phyloP scores from a whole-genome alignment of 92 coral and sea anemone genomes.

The Palythoa caribaeorum region DNA sequence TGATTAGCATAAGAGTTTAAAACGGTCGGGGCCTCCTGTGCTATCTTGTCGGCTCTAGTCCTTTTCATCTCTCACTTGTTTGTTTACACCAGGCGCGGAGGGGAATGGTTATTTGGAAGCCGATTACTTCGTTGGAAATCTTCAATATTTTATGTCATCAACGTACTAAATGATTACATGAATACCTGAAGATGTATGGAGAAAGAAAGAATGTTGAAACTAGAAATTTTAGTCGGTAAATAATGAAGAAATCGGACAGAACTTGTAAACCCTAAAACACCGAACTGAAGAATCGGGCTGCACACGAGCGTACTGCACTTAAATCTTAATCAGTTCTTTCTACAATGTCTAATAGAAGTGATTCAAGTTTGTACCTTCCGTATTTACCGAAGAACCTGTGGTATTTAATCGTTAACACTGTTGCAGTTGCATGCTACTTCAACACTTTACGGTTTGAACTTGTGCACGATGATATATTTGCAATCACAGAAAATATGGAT shows the following conservation, averaged over 20 bases:
- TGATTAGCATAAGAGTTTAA: too few species aligned
- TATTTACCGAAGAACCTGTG: slow-evolving; percentile 53
- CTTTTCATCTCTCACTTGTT: neutral
- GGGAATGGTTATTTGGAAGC: neutral
- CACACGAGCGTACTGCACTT: neutral
- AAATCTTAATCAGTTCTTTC: neutral
- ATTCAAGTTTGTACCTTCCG: slow-evolving; percentile 38
- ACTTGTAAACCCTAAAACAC: neutral
- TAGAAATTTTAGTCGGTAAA: neutral
- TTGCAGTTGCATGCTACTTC: slow-evolving; percentile 67
- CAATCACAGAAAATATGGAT: slow-evolving; percentile 85
- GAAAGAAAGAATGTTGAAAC: neutral
- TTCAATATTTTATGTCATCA: slow-evolving; percentile 13
- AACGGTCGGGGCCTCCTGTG: neutral
- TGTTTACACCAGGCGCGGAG: neutral
- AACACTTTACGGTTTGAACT: slow-evolving; percentile 80
- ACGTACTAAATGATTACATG: neutral
- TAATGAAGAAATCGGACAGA: slow-evolving; percentile 27
- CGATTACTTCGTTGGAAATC: neutral
- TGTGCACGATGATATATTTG: slow-evolving; percentile 92
- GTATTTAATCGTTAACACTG: slow-evolving; percentile 61
- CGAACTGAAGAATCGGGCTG: neutral
- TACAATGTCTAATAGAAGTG: neutral
- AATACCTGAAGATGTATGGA: neutral
- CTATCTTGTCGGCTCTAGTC: neutral